These are phyloP conservation scores for Sinhomidia bicolor DNA, from an alignment of 2,888 invertebrate species.

Conservation along the genomic window DNA sequence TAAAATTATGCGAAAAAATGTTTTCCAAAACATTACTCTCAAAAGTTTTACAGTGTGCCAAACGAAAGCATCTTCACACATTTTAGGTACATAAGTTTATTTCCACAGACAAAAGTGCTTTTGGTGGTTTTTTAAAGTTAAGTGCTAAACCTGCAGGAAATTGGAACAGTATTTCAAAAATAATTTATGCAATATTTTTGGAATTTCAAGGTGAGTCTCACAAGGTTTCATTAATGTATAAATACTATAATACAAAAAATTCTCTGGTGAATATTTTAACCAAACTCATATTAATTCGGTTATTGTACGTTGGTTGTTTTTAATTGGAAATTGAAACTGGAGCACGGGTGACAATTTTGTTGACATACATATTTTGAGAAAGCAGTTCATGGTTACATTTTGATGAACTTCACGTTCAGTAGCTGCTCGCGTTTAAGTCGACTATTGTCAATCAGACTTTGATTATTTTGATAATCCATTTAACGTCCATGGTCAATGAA, in stretches of 20 bases:
- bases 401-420: slow-evolving; percentile 49
- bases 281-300: background rate
- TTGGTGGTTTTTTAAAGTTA: too few relatives aligned
- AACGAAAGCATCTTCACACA: too few relatives aligned
- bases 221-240: too few relatives aligned
- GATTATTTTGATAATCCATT: slow-evolving; percentile 16
- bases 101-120: too few relatives aligned
- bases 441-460: background rate
- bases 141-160: background rate
- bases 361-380: slow-evolving; percentile 40
- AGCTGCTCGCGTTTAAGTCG: background rate
- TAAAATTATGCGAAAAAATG: too few relatives aligned
- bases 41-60: too few relatives aligned
- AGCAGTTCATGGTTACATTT: slow-evolving; percentile 61
- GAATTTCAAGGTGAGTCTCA: too few relatives aligned
- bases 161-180: too few relatives aligned
- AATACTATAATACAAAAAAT: background rate
- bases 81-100: too few relatives aligned
- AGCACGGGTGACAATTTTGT: background rate
- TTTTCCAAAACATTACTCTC: too few relatives aligned
- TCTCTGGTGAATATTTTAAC: background rate
- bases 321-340: too few relatives aligned
- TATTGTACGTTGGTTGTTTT: background rate
- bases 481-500: slow-evolving; percentile 43
- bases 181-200: too few relatives aligned